Conservation (phyloP, 2,797 vertebrate species). For the Manis crassicaudata region DNA sequence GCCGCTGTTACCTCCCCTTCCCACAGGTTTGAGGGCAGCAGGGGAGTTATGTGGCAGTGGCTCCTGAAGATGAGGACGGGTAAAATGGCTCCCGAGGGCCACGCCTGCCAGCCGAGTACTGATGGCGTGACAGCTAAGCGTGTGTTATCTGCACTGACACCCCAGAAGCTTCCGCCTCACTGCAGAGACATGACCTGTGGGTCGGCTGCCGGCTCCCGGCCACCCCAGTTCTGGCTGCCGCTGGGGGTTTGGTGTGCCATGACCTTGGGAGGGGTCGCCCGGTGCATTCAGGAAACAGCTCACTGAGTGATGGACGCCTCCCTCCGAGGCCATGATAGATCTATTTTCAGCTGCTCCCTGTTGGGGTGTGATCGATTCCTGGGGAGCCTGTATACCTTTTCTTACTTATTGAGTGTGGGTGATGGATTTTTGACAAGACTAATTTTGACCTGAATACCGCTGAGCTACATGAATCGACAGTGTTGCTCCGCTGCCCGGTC, state of each 20-base stretch:
- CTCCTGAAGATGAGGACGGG: not conserved
- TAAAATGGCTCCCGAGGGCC: not conserved
- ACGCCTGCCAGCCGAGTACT: not conserved
- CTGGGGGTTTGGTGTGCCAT: not conserved
- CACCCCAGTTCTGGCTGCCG: not conserved
- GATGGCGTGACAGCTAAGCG: not conserved
- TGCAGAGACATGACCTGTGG: not conserved
- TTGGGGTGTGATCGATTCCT: constrained; percentile 82
- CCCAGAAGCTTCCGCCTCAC: not conserved
- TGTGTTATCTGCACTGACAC: not conserved
- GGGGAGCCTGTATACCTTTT: constrained; percentile 73
- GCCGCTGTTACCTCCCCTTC: not conserved
- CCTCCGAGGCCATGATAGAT: constrained; percentile 79
- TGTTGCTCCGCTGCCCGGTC: constrained; percentile 81
- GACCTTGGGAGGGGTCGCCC: constrained; percentile 63
- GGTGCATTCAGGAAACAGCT: constrained; percentile 35
- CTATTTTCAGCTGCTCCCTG: constrained; percentile 75
- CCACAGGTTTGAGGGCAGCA: not conserved
- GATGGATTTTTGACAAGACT: constrained; percentile 87
- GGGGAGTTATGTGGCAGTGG: not conserved
- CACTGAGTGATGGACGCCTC: constrained; percentile 72
- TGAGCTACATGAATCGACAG: constrained; percentile 85
- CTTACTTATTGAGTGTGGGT: constrained; percentile 79
- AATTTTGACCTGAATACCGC: constrained; percentile 86
- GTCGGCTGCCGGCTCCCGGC: not conserved